A percentile compares a stretch with the other conserved stretches of the same genome.
These are phyloP conservation scores for Lordiphosa stackelbergi DNA, from an alignment of 1,140 invertebrate species.

Conservation along the genomic window DNA sequence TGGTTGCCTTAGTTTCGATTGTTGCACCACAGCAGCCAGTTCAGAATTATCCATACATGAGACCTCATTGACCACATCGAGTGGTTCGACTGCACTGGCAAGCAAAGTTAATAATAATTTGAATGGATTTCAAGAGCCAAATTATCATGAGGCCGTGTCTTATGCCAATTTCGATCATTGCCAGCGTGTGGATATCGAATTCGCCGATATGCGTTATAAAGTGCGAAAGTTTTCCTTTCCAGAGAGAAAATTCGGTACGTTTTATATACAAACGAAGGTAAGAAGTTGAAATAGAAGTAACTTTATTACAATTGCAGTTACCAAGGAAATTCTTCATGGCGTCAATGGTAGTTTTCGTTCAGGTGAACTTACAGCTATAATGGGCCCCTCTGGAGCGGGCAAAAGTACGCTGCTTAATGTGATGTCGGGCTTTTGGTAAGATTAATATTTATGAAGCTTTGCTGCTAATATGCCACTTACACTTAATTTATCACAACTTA, in stretches of 20 bases:
- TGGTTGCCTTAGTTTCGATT: conserved; percentile 58
- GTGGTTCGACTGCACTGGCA: conserved; percentile 9
- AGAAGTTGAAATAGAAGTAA: too few species aligned
- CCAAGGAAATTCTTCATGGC: conserved; percentile 82
- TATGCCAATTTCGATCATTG: conserved; percentile 69
- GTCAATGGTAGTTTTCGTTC: conserved; percentile 80
- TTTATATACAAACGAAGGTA: too few species aligned
- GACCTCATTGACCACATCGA: conserved; percentile 40
- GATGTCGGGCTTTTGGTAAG: conserved; percentile 80
- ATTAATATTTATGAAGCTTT: conserved; percentile 6
- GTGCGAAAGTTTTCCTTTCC: conserved; percentile 78
- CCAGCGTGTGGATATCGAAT: conserved; percentile 81
- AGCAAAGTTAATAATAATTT: conserved; percentile 62
- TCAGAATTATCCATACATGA: conserved; percentile 68
- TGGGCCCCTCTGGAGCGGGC: conserved; percentile 88
- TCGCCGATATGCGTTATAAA: conserved; percentile 82
- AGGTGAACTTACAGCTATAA: conserved; percentile 84
- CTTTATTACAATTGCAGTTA: conserved; percentile 65
- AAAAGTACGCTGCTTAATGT: conserved; percentile 86
- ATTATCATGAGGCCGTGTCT: neutral
- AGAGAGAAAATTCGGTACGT: conserved; percentile 68
- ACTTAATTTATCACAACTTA: conserved; percentile 4
- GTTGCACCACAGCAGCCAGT: conserved; percentile 57
- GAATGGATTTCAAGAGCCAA: conserved; percentile 27
- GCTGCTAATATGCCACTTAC: conserved; percentile 6